Conservation (phyloP, 2,888 invertebrate species). For the Dolichomitus sp. region DNA sequence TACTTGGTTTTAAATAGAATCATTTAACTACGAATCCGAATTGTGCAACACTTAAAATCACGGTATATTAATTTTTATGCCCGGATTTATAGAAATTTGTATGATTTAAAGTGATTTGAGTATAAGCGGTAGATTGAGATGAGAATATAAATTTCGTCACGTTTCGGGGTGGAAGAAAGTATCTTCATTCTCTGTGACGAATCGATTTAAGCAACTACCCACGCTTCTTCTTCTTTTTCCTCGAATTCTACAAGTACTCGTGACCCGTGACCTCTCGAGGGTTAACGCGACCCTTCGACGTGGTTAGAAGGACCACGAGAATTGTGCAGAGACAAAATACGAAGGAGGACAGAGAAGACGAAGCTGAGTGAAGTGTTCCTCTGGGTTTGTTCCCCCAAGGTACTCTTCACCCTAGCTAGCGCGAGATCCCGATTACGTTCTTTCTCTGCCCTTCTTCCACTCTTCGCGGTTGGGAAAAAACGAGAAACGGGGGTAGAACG, state of each 20-base stretch:
- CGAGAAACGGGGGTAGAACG: constrained; percentile 27
- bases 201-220: constrained; percentile 20
- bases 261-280: constrained; percentile 59
- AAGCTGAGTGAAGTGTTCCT: constrained; percentile 59
- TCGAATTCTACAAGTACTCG: constrained; percentile 19
- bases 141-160: not conserved
- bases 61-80: not conserved
- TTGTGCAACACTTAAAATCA: not conserved
- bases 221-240: constrained; percentile 17
- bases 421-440: constrained; percentile 60
- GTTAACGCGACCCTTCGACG: constrained; percentile 52
- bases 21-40: not conserved
- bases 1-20: not conserved
- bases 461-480: constrained; percentile 33
- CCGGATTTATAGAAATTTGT: not conserved
- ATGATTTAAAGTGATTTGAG: not conserved
- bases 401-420: constrained; percentile 57
- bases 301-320: constrained; percentile 19
- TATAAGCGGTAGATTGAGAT: not conserved
- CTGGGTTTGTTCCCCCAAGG: constrained; percentile 56
- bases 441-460: constrained; percentile 28
- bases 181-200: constrained; percentile 16
- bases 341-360: constrained; percentile 37
- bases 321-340: constrained; percentile 17
- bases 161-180: constrained; percentile 3